Percentiles rank a stretch among this genome's conserved stretches.
phyloP scores from a whole-genome alignment of 1,140 invertebrate species.

The Dendroctonus valens region DNA sequence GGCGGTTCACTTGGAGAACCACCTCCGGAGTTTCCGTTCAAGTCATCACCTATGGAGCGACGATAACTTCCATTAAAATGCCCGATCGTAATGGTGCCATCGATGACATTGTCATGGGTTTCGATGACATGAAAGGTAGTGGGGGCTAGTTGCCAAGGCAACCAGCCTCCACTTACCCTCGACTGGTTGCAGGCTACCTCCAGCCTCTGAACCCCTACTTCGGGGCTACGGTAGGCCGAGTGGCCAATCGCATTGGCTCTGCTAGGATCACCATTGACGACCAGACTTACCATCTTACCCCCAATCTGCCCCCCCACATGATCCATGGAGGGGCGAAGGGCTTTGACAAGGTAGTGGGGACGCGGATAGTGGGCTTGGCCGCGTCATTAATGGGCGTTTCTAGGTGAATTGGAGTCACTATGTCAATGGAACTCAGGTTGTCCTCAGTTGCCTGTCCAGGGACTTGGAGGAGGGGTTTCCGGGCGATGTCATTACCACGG shows the following conservation, averaged over 20 bases:
- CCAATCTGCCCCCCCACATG: constrained; percentile 70
- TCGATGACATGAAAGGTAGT: constrained; percentile 67
- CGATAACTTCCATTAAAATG: constrained; percentile 71
- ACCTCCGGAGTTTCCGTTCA: constrained; percentile 58
- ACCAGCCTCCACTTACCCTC: not conserved
- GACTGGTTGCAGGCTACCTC: constrained; percentile 58
- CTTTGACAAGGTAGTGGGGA: constrained; percentile 72
- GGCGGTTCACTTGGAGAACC: constrained; percentile 62
- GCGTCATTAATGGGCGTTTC: not conserved
- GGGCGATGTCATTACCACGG: constrained; percentile 67
- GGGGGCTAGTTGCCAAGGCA: not conserved
- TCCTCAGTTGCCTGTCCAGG: constrained; percentile 44
- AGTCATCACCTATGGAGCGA: constrained; percentile 75
- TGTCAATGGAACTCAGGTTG: constrained; percentile 47
- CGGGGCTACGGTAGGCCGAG: constrained; percentile 84
- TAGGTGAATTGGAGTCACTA: constrained; percentile 44
- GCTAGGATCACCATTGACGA: constrained; percentile 70
- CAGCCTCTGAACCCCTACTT: constrained; percentile 71
- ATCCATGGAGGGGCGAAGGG: constrained; percentile 86
- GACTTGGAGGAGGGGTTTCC: constrained; percentile 89
- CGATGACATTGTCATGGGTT: constrained; percentile 75
- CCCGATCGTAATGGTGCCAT: constrained; percentile 67
- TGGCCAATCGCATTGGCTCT: constrained; percentile 80
- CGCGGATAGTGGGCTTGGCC: no score
- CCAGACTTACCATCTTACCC: constrained; percentile 65